A percentile compares a stretch with the other conserved stretches of the same genome.
Conservation (phyloP, 2,888 invertebrate species). For the Argynnis bischoffii region DNA sequence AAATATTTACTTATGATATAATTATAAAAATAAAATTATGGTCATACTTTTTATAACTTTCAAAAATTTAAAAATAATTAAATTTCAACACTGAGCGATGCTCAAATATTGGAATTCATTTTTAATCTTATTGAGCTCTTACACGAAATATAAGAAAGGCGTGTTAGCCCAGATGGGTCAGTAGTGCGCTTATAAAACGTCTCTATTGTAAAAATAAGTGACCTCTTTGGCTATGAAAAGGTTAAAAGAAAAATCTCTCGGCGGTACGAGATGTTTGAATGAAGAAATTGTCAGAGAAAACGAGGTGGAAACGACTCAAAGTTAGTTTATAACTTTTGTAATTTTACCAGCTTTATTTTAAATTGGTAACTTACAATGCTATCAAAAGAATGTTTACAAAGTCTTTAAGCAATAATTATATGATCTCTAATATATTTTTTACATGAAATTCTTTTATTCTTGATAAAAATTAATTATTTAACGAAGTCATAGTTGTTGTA, state of each 20-base stretch:
- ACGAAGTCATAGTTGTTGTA: too few species aligned
- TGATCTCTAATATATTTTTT: background rate
- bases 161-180: constrained; percentile 21
- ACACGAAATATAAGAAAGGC: constrained; percentile 13
- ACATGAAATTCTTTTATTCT: background rate
- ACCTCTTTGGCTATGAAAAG: constrained; percentile 38
- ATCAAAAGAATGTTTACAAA: background rate
- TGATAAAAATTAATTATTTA: too few species aligned
- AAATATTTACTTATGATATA: too few species aligned
- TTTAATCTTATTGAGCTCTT: constrained; percentile 2
- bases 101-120: too few species aligned
- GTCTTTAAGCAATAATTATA: background rate
- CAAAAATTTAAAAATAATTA: too few species aligned
- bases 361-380: background rate
- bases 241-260: constrained; percentile 36
- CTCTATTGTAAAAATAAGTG: constrained; percentile 37
- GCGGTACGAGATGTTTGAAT: constrained; percentile 27
- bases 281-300: constrained; percentile 14
- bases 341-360: constrained; percentile 14
- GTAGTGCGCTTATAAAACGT: constrained; percentile 34
- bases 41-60: too few species aligned
- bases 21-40: too few species aligned
- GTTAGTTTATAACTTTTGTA: constrained; percentile 10
- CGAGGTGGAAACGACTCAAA: constrained; percentile 12
- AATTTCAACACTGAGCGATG: too few species aligned